Evolutionary conservation across 2,113 vertebrate species (phyloP), one percentile per base, ranked within the genome.

Genomic region (Saccopteryx leptura): DNA sequence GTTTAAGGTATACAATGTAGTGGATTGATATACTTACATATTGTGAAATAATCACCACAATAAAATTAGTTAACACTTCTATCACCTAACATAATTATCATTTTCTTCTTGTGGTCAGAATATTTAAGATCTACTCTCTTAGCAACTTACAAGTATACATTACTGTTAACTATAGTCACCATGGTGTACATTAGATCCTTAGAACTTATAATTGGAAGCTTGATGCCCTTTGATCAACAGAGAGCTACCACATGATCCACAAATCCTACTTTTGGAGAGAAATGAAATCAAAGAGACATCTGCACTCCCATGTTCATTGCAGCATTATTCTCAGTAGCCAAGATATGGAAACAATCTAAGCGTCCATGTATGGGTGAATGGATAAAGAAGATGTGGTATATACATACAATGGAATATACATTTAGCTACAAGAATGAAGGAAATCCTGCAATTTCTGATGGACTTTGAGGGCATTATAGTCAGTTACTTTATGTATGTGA

Each of bases 91-190:
- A 18, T 39, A 80, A 71, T 24, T 80, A 31, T 10, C 11, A 46
- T 90, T 81, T 69, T 52, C 81, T 71, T 90, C 69, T 48, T 83
- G 23, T 85, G 69, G 9, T 78, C 33, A 79, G 26, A 79, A 80
- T 46, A 23, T 75, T 69, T 61, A 78, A 80, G 12, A 19, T 68
- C 50, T 75, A 75, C 58, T 58, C 31, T 68, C 71, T 75, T 39
- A 50, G 71, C 61, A 54, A 18, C 39, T 86, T 92, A 26, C 33
- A 68, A 58, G 50, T 48, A 26, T 58, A 48, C 11, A 65, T 68
- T 33, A 48, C 4, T 72, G 14, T 81, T 87, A 93, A 71, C 74
- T 31, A 9, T 13, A 54, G 52, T 88, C 83, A 88, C 56, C 18
- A 18, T 80, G 65, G 28, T 80, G 9, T 71, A 54, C 24, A 39